Evolutionary conservation across 2,888 invertebrate species (phyloP).

Genomic region (Pycnomerus fuliginosus): DNA sequence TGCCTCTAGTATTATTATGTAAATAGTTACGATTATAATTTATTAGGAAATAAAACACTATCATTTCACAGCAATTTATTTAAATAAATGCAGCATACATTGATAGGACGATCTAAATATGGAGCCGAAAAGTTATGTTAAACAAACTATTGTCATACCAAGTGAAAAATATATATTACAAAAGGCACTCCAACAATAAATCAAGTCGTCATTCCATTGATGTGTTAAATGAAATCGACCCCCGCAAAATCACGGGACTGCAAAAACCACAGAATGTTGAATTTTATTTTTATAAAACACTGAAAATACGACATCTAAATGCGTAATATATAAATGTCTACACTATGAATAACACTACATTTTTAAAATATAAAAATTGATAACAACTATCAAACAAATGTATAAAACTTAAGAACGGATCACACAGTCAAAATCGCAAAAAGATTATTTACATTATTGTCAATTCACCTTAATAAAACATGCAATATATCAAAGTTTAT

Average conservation of each 20-base stretch:
- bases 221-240: constrained; percentile 6
- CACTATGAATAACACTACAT: constrained; percentile 16
- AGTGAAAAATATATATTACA: constrained; percentile 22
- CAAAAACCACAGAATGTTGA: constrained; percentile 10
- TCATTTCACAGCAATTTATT: constrained; percentile 19
- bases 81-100: constrained; percentile 18
- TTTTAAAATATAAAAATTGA: constrained; percentile 24
- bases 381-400: constrained; percentile 18
- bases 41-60: neutral
- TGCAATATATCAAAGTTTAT: neutral
- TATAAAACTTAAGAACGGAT: constrained; percentile 15
- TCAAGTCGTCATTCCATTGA: constrained; percentile 26
- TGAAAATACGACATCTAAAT: constrained; percentile 25
- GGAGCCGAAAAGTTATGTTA: constrained; percentile 13
- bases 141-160: constrained; percentile 14
- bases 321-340: constrained; percentile 20
- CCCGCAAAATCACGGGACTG: neutral
- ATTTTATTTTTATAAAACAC: constrained; percentile 18
- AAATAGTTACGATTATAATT: too few relatives aligned
- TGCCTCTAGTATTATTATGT: too few relatives aligned
- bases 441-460: constrained; percentile 14
- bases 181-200: constrained; percentile 45
- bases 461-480: too few relatives aligned
- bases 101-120: constrained; percentile 16
- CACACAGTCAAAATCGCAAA: constrained; percentile 20